Evolutionary conservation across 2,888 invertebrate species (phyloP), one percentile per base, ranked within the genome.

Genomic region (Pterobdella sp.): DNA sequence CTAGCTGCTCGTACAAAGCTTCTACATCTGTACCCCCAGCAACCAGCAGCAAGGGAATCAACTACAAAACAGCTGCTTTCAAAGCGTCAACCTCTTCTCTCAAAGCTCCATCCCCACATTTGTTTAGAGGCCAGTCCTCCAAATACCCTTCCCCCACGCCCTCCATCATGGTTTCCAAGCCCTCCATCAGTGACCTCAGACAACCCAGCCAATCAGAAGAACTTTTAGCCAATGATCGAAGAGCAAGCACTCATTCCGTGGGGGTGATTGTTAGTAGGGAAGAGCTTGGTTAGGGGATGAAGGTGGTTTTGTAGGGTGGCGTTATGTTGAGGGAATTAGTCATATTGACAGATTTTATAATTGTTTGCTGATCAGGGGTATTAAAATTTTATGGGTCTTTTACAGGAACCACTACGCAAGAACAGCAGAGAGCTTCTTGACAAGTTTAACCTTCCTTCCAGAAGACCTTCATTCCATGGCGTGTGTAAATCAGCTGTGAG

Each of bases 391-490:
- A 26, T 56, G 60, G 60, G 7, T 42, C 10, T 42, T n/a, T n/a
- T n/a, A n/a, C n/a, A 80, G 80, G 80, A 80, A 63, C 76, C 78
- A 18, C 79, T 80, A 32, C 70, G 81, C 71, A 74, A 80, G 37
- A 79, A 80, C 60, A 80, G 81, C 74, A 76, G 80, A 68, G 80
- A 81, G 29, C 70, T 73, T n/a, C 73, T 77, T 35, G 68, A 77
- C 26, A 64, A 74, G 34, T 75, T 76, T 37, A 76, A 74, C 29
- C 76, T 75, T 32, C 77, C 75, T 32, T 79, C 79, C 74, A 76
- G 81, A 70, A 74, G 81, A 70, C 80, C 81, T 14, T 81, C 81
- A 72, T 82, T 82, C 74, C 81, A 81, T 73, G 80, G 80, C 3
- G 68, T 73, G 66, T 73, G 73, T 42, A 81, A 82, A 75, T 81